These are phyloP conservation scores for Sebastes kiyomatsui DNA, from an alignment of 2,797 vertebrate species.

Conservation along the genomic window DNA sequence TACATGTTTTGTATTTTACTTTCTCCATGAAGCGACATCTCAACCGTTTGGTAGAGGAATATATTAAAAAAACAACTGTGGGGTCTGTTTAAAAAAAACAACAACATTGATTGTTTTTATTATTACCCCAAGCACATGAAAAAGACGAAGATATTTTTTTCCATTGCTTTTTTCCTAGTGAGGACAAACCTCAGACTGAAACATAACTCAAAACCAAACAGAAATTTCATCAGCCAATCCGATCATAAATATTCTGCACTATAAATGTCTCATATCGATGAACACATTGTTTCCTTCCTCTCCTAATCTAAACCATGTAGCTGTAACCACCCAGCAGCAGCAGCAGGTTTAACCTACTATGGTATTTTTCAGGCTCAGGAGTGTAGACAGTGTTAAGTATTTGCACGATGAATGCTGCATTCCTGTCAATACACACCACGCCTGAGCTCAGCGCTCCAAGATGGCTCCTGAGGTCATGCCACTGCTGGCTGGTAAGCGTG, in stretches of 20 bases:
- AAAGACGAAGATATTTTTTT: background rate
- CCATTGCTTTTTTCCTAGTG: background rate
- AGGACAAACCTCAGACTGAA: background rate
- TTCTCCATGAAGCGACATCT: too few relatives aligned
- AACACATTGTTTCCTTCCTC: background rate
- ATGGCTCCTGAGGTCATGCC: conserved; percentile 69
- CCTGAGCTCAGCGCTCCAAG: conserved; percentile 80
- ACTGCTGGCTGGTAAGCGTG: conserved; percentile 51
- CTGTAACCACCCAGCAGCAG: background rate
- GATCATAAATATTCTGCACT: background rate
- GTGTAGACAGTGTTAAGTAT: conserved; percentile 53
- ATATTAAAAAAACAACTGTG: too few relatives aligned
- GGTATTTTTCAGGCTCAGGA: conserved; percentile 51
- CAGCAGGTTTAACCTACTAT: conserved; percentile 56
- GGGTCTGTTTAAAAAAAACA: too few relatives aligned
- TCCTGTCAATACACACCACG: conserved; percentile 72
- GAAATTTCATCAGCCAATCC: background rate
- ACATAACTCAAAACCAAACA: background rate
- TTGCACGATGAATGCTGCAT: conserved; percentile 58
- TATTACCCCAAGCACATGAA: background rate
- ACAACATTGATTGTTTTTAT: background rate
- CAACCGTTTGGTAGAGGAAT: too few relatives aligned
- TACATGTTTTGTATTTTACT: too few relatives aligned
- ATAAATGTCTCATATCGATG: background rate
- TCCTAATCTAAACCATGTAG: background rate